Base-by-base conservation (phyloP, 1,140 invertebrate species). In the Charaxes varanes region DNA sequence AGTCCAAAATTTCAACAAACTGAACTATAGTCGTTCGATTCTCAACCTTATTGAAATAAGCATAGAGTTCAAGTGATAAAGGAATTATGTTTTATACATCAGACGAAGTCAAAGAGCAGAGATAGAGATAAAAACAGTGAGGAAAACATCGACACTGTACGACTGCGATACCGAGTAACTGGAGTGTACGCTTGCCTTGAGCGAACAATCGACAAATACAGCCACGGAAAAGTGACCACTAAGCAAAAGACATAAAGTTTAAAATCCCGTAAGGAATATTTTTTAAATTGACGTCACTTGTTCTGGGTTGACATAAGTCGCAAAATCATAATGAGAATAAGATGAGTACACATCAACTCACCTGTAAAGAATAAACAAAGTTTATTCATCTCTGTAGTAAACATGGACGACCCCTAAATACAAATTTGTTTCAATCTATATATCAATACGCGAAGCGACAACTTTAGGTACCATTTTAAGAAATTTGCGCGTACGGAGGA, bases 91-190 rank as follows among this genome's bases (percentile, higher is more conserved):
- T 52, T 54, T 44, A 46, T 54, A 61, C 66, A 61, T 65, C 70
- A 72, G 61, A 36, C 60, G 58, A 66, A 78, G 78, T 79, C 74
- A 82, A 78, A 82, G 74, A 82, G 74, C 65, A 77, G 56, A 74
- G 66, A 58, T 51, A 77, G 48, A 72, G 71, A 79, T 79, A 79
- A 78, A 71, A 73, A 59, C 58, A 51, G 46, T 54, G 62, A 77
- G 70, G 70, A 77, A 76, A 78, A 77, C 70, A 77, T 61, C 59
- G 47, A 23, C 41, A 40, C 51, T 53, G 32, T 23, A 41, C 44
- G 50, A 52, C 58, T 44, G 60, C 57, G 59, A 70, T 59, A 50
- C 48, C 17, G 31, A 42, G 15, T 44, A 43, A 43, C 32, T 52
- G 27, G 30, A 51, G 44, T 34, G 42, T 47, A 47, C 37, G 26